Conservation (phyloP, 2,797 vertebrate genomes). For the Pangasius sanitwongsei region DNA sequence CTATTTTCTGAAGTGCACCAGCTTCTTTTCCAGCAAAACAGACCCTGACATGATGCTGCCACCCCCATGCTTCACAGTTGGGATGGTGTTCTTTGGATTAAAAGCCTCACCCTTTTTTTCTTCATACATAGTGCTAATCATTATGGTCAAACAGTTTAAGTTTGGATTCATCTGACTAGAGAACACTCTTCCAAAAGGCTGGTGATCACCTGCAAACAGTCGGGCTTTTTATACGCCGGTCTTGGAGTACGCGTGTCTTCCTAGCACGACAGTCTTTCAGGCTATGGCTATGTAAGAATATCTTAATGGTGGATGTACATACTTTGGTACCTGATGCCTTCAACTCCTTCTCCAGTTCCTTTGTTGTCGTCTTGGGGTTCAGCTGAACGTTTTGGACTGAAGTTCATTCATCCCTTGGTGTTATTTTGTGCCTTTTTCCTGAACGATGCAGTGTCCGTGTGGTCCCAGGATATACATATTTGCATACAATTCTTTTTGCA, state of each 20-base stretch:
- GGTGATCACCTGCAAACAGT: neutral
- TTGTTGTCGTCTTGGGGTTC: neutral
- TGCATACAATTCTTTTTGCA: neutral
- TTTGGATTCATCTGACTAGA: neutral
- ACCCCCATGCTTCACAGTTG: neutral
- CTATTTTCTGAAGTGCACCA: neutral
- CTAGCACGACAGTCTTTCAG: neutral
- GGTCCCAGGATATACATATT: neutral
- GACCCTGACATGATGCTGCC: neutral
- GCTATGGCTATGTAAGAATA: neutral
- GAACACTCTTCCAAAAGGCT: neutral
- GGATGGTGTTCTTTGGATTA: neutral
- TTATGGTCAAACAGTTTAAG: neutral
- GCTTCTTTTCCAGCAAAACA: neutral
- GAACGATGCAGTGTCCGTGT: neutral
- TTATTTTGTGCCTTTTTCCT: neutral
- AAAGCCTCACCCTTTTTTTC: neutral
- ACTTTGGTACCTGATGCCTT: neutral
- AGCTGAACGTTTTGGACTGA: neutral
- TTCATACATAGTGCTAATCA: neutral
- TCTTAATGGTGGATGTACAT: too few relatives aligned
- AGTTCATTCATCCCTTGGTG: neutral
- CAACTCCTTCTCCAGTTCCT: neutral
- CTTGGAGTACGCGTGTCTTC: neutral
- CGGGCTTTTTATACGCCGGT: neutral